phyloP scores from a whole-genome alignment of 2,888 invertebrate species.

The Trypoxylon attenuatum region DNA sequence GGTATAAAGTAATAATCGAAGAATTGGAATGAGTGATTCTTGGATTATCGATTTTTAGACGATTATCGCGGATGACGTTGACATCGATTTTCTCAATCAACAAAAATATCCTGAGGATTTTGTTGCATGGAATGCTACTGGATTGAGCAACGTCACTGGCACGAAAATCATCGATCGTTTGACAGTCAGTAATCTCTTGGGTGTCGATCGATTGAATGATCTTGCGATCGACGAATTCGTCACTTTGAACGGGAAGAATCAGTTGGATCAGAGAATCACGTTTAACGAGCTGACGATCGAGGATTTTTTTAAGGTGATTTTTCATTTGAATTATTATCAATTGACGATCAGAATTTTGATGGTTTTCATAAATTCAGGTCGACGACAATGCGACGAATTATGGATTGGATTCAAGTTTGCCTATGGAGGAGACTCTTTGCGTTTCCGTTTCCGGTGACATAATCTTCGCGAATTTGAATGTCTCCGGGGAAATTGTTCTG shows the following conservation, averaged over 20 bases:
- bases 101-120: constrained; percentile 77
- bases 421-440: constrained; percentile 74
- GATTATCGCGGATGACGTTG: constrained; percentile 40
- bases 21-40: background rate
- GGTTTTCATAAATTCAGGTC: constrained; percentile 67
- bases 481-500: constrained; percentile 76
- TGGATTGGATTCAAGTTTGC: constrained; percentile 43
- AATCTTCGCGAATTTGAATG: constrained; percentile 75
- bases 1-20: too few relatives aligned
- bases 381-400: constrained; percentile 75
- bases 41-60: constrained; percentile 21
- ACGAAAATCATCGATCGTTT: constrained; percentile 76
- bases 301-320: constrained; percentile 74
- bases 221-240: constrained; percentile 75
- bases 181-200: constrained; percentile 68
- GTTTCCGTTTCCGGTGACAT: constrained; percentile 71
- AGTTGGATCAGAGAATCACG: constrained; percentile 73
- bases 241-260: constrained; percentile 74
- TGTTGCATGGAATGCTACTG: constrained; percentile 69
- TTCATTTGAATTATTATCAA: background rate
- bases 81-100: constrained; percentile 73
- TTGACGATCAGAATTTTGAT: background rate
- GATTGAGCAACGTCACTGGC: constrained; percentile 71
- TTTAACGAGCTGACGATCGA: constrained; percentile 77
- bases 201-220: constrained; percentile 74